Evolutionary conservation across 2,888 invertebrate genomes (phyloP), one percentile per base, ranked within the genome.

Genomic region (Galeopsomyia nigrocyanea): DNA sequence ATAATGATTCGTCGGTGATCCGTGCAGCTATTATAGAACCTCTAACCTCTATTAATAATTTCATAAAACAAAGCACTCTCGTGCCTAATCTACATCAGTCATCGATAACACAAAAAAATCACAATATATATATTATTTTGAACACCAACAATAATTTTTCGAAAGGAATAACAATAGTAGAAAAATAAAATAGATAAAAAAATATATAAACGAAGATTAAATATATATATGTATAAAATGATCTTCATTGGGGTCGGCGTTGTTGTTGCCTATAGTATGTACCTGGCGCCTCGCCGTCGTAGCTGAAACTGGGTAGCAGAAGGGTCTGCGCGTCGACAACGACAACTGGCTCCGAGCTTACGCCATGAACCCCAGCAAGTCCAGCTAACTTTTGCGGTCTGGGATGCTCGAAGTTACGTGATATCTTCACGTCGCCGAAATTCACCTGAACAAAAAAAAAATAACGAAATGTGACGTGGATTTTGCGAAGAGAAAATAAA

Each of bases 281-380:
- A 96, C 96, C 96, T 84, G 96, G 97, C 60, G 96, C 96, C 87
- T 94, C 94, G 74, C 97, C 97, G 82, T 97, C 97, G 83, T 96
- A 97, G 16, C 93, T 94, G 87, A 97, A 95, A 88, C 94, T 93
- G 22, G 96, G 96, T 79, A 97, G 90, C 78, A 97, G 90, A 79
- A 97, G 90, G 19, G 97, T 97, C 88, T 97, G 97, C 21, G 97
- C 95, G 87, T 97, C 97, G 57, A 97, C 96, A 76, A 96, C 91
- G 57, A 96, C 95, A 78, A 97, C 91, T 77, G 93, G 92, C 82
- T 96, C 96, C 0, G 96, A 96, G 50, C 91, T 89, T 2, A 97
- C 94, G 26, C 91, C 93, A 86, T 97, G 96, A 67, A 95, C 93
- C 26, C 95, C 95, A 70, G 90, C 90, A 76, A 97, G 88, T 2